These are phyloP conservation scores for Tenualosa thibaudeaui DNA, from an alignment of 2,797 vertebrate genomes.

Conservation along the genomic window DNA sequence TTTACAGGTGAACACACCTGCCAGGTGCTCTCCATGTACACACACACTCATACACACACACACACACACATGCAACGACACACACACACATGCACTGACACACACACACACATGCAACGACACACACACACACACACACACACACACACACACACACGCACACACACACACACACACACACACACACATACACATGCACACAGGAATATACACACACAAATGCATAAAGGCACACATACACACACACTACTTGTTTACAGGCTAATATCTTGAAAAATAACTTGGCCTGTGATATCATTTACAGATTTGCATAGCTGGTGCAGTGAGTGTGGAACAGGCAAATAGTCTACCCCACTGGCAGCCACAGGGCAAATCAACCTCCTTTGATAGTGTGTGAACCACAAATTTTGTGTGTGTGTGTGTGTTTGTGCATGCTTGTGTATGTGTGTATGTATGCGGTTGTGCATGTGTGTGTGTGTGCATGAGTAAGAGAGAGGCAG, in stretches of 20 bases:
- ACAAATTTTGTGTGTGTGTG: conserved; percentile 29
- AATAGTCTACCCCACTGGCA: conserved; percentile 65
- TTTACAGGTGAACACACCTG: conserved; percentile 77
- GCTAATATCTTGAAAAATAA: conserved; percentile 72
- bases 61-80: conserved; percentile 50
- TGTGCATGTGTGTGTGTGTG: conserved; percentile 33
- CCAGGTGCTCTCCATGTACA: conserved; percentile 65
- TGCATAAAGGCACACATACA: conserved; percentile 47
- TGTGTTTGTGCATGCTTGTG: conserved; percentile 37
- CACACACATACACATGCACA: conserved; percentile 44
- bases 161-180: conserved; percentile 35
- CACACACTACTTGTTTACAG: conserved; percentile 66
- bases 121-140: conserved; percentile 48
- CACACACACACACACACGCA: conserved; percentile 47
- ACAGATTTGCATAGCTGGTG: conserved; percentile 78
- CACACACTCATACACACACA: conserved; percentile 34
- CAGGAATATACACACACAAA: no score
- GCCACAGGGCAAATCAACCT: not conserved
- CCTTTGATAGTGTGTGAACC: conserved; percentile 14
- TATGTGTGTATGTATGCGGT: conserved; percentile 15
- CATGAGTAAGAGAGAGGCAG: not conserved
- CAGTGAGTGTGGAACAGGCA: conserved; percentile 64
- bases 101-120: conserved; percentile 51
- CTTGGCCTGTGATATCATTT: conserved; percentile 75
- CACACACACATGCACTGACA: conserved; percentile 49